Evolutionary conservation across 1,140 invertebrate species (phyloP).

Genomic region (Dinothrombium tinctorium): DNA sequence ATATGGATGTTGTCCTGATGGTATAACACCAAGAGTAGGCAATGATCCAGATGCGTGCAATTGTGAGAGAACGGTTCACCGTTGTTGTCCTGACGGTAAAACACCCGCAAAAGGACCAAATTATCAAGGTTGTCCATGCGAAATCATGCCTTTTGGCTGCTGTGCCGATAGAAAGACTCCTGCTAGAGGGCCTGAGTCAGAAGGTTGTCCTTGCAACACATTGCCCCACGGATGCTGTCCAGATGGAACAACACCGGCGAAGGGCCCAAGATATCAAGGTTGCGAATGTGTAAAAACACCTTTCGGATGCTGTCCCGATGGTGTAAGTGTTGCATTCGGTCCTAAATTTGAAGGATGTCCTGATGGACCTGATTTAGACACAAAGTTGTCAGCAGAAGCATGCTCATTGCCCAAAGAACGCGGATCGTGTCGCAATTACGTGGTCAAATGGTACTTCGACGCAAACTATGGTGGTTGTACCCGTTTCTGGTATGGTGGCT

Average conservation of each 20-base stretch:
- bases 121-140: slow-evolving; percentile 18
- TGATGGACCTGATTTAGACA: slow-evolving; percentile 9
- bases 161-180: slow-evolving; percentile 65
- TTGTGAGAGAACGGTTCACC: slow-evolving; percentile 26
- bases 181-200: slow-evolving; percentile 39
- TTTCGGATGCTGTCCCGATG: slow-evolving; percentile 66
- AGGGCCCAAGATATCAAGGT: slow-evolving; percentile 34
- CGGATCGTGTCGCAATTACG: slow-evolving; percentile 54
- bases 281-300: slow-evolving; percentile 19
- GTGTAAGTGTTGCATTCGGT: slow-evolving; percentile 49
- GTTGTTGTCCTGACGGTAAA: slow-evolving; percentile 48
- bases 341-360: slow-evolving; percentile 20
- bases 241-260: slow-evolving; percentile 54
- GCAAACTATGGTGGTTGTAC: slow-evolving; percentile 63
- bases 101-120: slow-evolving; percentile 31
- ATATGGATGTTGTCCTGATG: slow-evolving; percentile 53
- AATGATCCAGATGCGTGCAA: slow-evolving; percentile 14
- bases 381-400: slow-evolving; percentile 25
- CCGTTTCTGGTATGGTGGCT: slow-evolving; percentile 84
- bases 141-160: slow-evolving; percentile 28
- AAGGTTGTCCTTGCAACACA: slow-evolving; percentile 18
- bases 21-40: slow-evolving; percentile 25
- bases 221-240: slow-evolving; percentile 42
- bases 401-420: slow-evolving; percentile 47
- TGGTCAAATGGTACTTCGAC: slow-evolving; percentile 50